Evolutionary conservation across 2,888 invertebrate species (phyloP), one percentile per base, ranked within the genome.

Genomic region (Merodon equestris): DNA sequence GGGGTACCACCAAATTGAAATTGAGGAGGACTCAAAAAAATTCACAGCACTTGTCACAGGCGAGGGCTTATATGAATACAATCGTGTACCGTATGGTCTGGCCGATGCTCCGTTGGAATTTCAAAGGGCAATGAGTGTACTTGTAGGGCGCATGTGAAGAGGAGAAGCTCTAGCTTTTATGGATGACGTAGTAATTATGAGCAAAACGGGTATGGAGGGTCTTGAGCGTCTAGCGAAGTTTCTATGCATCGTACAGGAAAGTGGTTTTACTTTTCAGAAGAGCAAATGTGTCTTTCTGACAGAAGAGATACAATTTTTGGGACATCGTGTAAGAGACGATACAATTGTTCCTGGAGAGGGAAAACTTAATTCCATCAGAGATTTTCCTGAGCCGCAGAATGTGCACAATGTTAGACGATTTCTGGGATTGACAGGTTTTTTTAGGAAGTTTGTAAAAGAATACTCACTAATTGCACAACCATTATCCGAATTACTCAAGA

Each of bases 1-100:
- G 0, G 87, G 85, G 0, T 84, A 85, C 81, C 77, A 84, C 67
- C 87, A 87, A 19, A 81, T 82, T 4, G 63, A 68, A 45, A 61
- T 82, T 1, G 66, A 54, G 1, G 71, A 82, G 17, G 7, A 17
- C 9, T 79, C 72, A n/a, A 81, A 61, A 34, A 54, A 81, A 42
- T 77, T 56, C 40, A 82, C 81, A 1, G 77, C 72, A 4, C 81
- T 82, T 19, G 58, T 72, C 1, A 81, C 68, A 0, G 66, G 48
- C 9, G 64, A 81, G 12, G 81, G 76, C 1, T 67, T 73, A 42
- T 83, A 58, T 47, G 81, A 82, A 18, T 82, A 57, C 13, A 82
- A 81, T n/a, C 34, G 72, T 36, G 81, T 82, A 81, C 79, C 81
- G 1, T 82, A 82, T 57, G 77, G 67, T 1, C 40, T 77, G 12